Conservation (phyloP, 2,888 invertebrate species). For the Oscheius onirici region DNA sequence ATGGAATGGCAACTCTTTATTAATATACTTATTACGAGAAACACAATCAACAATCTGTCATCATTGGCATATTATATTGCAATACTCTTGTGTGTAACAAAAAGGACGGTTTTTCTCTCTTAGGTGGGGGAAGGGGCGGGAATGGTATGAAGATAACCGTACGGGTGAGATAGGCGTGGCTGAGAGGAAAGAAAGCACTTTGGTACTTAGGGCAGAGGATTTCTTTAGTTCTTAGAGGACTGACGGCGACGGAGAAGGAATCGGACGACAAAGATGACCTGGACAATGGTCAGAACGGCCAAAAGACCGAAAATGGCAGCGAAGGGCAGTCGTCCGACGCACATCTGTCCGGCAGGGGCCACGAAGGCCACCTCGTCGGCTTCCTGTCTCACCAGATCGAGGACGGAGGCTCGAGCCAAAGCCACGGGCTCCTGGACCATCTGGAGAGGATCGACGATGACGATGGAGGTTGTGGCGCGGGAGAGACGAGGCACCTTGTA, state of each 20-base stretch:
- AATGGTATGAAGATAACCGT: slow-evolving; percentile 5
- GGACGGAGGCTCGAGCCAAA: slow-evolving; percentile 47
- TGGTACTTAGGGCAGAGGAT: background rate
- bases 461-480: slow-evolving; percentile 66
- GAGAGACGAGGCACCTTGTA: slow-evolving; percentile 68
- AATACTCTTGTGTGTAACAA: too few species aligned
- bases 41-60: too few species aligned
- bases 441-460: slow-evolving; percentile 70
- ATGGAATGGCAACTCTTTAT: too few species aligned
- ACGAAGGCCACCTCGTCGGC: slow-evolving; percentile 44
- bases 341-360: slow-evolving; percentile 51
- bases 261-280: slow-evolving; percentile 60
- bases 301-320: slow-evolving; percentile 64
- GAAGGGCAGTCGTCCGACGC: slow-evolving; percentile 62
- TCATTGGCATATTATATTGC: too few species aligned
- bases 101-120: too few species aligned
- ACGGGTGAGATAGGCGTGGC: slow-evolving; percentile 15
- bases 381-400: slow-evolving; percentile 50
- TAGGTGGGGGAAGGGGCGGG: too few species aligned
- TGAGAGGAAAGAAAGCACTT: slow-evolving; percentile 26
- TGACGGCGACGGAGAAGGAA: slow-evolving; percentile 52
- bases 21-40: too few species aligned
- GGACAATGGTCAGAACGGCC: slow-evolving; percentile 60
- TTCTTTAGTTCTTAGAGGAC: background rate
- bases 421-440: slow-evolving; percentile 64